Base-by-base conservation (phyloP, 2,113 vertebrate genomes). In the Pseudorhombus dupliciocellatus region DNA sequence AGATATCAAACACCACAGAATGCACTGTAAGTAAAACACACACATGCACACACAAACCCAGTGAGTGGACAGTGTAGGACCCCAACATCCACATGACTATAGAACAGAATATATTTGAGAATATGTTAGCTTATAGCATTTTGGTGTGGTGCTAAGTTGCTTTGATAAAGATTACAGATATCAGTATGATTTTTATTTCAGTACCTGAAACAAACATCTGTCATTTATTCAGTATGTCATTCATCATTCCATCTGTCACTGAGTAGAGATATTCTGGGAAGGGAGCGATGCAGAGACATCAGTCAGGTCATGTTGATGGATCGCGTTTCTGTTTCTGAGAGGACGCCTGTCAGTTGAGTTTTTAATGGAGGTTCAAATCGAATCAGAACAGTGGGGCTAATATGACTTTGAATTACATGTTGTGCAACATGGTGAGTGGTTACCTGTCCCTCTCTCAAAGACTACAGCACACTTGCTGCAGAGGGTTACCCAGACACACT, bases 21-120 rank as follows among this genome's bases (percentile, higher is more conserved):
- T 98, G 95, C 84, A 98, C 96, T 64, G 97, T 98, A 91, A 95
- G 94, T 79, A 73, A 74, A 10, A 25, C 50, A 21, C 44, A 52
- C 12, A 15, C 57, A 65, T 42, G 42, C 28, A 66, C 50, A 21
- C 40, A 44, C 2, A 46, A 9, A 30, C 8, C 2, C 21, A 62
- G 8, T 34, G 31, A 34, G 31, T 34, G 31, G 31, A 9, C 11
- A 34, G 31, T 34, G 31, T 34, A 11, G 8, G 31, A 34, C 31
- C 31, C 10, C 34, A 37, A 37, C 10, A 12, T 11, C 34, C 34
- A 37, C 11, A 12, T 37, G 10, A 11, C 34, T 37, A 11, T 12
- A 2, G 9, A 37, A 12, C 10, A 37, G 10, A 37, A 37, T 37
- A 37, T 12, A 12, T 37, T 12, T 37, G 0, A 0, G 34, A 37